phyloP scores from a whole-genome alignment of 2,797 vertebrate species.

The Hydrocynus forskahlii region DNA sequence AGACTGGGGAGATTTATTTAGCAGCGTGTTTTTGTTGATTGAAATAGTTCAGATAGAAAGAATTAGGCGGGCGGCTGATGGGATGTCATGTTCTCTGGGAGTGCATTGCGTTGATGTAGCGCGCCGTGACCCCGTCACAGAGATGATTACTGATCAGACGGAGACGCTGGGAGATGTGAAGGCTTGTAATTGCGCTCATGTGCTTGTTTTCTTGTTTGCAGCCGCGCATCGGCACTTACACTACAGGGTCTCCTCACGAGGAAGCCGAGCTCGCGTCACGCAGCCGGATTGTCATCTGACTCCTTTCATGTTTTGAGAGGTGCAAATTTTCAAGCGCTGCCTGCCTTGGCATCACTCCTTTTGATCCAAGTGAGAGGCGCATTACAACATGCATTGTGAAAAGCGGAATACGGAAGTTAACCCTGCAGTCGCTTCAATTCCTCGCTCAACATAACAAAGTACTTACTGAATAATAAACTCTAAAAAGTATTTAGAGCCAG shows the following conservation, averaged over 20 bases:
- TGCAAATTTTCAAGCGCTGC: constrained; percentile 2
- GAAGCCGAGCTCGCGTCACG: constrained; percentile 22
- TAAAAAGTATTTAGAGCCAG: too few species aligned
- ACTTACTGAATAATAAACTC: too few species aligned
- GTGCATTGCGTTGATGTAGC: constrained; percentile 1
- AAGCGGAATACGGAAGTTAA: not conserved
- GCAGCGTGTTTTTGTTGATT: constrained; percentile 48
- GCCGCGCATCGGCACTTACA: constrained; percentile 19
- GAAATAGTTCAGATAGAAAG: constrained; percentile 47
- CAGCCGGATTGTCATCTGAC: constrained; percentile 33
- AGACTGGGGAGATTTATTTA: constrained; percentile 34
- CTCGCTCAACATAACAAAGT: too few species aligned
- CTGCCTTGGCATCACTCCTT: not conserved
- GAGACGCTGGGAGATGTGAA: constrained; percentile 24
- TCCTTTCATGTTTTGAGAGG: constrained; percentile 43
- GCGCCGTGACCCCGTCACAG: constrained; percentile 22
- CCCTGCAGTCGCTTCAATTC: not conserved
- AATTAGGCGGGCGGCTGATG: constrained; percentile 48
- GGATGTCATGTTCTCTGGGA: constrained; percentile 28
- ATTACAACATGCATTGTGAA: not conserved
- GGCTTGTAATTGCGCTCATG: constrained; percentile 29
- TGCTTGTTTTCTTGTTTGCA: constrained; percentile 42
- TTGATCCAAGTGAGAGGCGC: not conserved
- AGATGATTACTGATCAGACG: constrained; percentile 25
- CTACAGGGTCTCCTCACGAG: constrained; percentile 28